Base-by-base conservation (phyloP, 2,113 vertebrate genomes). In the Austrofundulus limnaeus region DNA sequence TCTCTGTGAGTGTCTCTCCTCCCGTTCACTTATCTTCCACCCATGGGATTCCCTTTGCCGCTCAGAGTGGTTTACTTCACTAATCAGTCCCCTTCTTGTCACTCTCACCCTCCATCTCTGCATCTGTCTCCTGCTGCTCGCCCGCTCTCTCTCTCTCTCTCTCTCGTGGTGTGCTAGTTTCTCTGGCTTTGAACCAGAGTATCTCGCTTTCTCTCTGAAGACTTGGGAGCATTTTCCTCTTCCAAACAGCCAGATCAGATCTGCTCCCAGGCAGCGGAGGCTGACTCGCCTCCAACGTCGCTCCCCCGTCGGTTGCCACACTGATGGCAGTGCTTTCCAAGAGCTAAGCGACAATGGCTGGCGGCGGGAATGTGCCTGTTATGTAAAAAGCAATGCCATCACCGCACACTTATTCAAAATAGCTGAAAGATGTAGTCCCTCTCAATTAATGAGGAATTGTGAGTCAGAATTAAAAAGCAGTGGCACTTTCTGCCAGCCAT, bases 41-140 rank as follows among this genome's bases (percentile, higher is more conserved):
- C 85, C 86, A 70, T 72, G 83, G 84, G 80, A 86, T 85, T 78
- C 70, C 77, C 82, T 75, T 69, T 73, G 76, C 80, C 62, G 62
- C 81, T 84, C 78, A 72, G 66, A 87, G 80, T 82, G 84, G 77
- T 87, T 88, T 83, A 85, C 79, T 88, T 86, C 82, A 74, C 86
- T 88, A 88, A 90, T 88, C 82, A 87, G 66, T 88, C 77, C 64
- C 77, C 79, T 72, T 59, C 78, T 78, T 83, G 77, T 82, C 66
- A 67, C 68, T 77, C 76, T 80, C 75, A 19, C 77, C 72, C 78
- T 62, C 75, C 67, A 31, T 72, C 67, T 72, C 75, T 81, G 42
- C 69, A 58, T 81, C 53, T 14, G 23, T 69, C 69, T 78, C 70
- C n/a, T 50, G 70, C 46, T 13, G 2, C 70, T 57, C n/a, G n/a